Conservation (phyloP, 37 sponge, comb jelly and placozoan species). For the Eunapius fragilis region DNA sequence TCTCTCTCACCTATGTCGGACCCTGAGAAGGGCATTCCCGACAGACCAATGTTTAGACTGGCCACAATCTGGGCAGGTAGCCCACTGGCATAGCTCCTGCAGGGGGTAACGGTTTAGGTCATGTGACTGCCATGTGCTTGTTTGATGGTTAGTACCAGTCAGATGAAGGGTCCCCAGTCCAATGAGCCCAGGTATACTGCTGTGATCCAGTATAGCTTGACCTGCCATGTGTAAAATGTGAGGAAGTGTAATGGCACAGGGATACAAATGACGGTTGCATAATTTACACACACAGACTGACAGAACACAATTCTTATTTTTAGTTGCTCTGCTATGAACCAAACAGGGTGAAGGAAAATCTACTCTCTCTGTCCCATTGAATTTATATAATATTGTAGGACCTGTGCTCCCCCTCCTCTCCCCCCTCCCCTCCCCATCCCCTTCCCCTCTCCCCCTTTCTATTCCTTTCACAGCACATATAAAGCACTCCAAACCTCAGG, state of each 20-base stretch:
- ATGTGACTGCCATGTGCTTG: neutral
- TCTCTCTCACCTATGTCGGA: conserved; percentile 54
- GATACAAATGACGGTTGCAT: too few relatives aligned
- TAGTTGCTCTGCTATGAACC: too few relatives aligned
- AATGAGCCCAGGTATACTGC: conserved; percentile 64
- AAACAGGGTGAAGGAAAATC: too few relatives aligned
- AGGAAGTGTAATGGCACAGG: neutral
- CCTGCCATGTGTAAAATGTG: conserved; percentile 16
- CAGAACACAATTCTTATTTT: too few relatives aligned
- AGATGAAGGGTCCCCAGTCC: conserved; percentile 72
- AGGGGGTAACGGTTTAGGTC: neutral
- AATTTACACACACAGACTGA: neutral
- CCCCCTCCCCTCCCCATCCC: too few relatives aligned
- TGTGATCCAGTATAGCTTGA: conserved; percentile 64
- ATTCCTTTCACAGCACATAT: too few relatives aligned
- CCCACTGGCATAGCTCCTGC: conserved; percentile 65
- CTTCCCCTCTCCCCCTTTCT: too few relatives aligned
- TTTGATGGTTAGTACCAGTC: conserved; percentile 35
- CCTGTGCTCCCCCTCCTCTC: too few relatives aligned
- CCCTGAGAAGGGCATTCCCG: conserved; percentile 72
- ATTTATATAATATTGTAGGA: too few relatives aligned
- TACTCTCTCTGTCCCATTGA: too few relatives aligned
- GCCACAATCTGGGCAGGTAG: conserved; percentile 61
- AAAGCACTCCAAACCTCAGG: too few relatives aligned
- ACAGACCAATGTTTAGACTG: conserved; percentile 60